These are phyloP conservation scores for Drosophila nigromelanica DNA, from an alignment of 1,140 invertebrate genomes.

Conservation along the genomic window DNA sequence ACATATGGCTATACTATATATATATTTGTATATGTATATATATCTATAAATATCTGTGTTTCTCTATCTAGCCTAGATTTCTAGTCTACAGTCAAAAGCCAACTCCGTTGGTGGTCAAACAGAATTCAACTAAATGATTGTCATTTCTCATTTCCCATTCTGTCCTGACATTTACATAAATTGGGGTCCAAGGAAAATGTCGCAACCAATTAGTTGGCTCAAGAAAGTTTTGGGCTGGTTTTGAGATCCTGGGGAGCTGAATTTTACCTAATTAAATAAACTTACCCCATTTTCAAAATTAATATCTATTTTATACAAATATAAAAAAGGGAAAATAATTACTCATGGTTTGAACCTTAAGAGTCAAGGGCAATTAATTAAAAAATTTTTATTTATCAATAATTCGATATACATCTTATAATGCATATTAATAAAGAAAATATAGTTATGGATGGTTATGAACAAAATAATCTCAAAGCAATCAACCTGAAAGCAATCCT, in stretches of 20 bases:
- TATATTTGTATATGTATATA: background rate
- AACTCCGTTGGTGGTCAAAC: background rate
- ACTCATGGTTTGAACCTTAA: too few species aligned
- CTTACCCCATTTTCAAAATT: too few species aligned
- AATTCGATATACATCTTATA: too few species aligned
- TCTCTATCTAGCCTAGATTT: background rate
- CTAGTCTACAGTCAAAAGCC: background rate
- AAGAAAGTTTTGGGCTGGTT: background rate
- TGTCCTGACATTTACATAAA: constrained; percentile 13
- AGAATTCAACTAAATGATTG: background rate
- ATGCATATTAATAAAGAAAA: too few species aligned
- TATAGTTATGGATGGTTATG: too few species aligned
- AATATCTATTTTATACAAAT: too few species aligned
- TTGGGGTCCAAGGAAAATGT: background rate
- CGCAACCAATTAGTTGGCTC: constrained; percentile 2
- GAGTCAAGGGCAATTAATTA: too few species aligned
- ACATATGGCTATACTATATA: background rate
- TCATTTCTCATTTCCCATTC: constrained; percentile 9
- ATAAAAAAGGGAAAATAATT: too few species aligned
- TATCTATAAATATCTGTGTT: background rate
- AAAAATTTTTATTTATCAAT: too few species aligned
- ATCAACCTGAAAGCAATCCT: too few species aligned
- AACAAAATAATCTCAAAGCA: too few species aligned
- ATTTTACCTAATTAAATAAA: too few species aligned
- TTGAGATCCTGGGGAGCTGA: background rate